phyloP scores from a whole-genome alignment of 2,888 invertebrate genomes.

The Agrypnus murinus region DNA sequence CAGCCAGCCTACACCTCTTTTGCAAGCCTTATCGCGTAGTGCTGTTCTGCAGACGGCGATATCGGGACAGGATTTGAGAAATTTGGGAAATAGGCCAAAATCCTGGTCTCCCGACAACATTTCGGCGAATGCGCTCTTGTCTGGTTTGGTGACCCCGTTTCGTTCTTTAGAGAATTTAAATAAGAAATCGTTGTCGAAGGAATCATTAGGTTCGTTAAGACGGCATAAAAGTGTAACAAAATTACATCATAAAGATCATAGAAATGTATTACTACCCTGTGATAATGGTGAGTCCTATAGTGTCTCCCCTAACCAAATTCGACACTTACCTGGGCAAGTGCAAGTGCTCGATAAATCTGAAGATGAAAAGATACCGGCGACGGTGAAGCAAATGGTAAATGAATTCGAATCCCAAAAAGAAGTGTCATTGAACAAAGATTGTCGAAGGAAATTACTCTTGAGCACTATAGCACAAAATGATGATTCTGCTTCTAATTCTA shows the following conservation, averaged over 20 bases:
- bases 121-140: conserved; percentile 76
- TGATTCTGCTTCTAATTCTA: conserved; percentile 57
- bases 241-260: conserved; percentile 60
- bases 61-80: conserved; percentile 57
- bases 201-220: conserved; percentile 48
- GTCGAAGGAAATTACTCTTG: conserved; percentile 71
- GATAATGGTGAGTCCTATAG: conserved; percentile 91
- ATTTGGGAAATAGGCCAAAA: conserved; percentile 70
- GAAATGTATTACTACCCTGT: conserved; percentile 89
- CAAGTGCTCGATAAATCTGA: conserved; percentile 55
- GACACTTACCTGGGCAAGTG: conserved; percentile 78
- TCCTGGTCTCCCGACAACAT: conserved; percentile 76
- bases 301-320: conserved; percentile 92
- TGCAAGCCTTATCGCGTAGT: conserved; percentile 72
- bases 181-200: conserved; percentile 44
- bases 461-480: conserved; percentile 66
- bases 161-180: conserved; percentile 81
- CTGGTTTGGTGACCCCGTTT: conserved; percentile 75
- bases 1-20: conserved; percentile 77
- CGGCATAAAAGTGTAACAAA: conserved; percentile 49
- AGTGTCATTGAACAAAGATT: conserved; percentile 57
- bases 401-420: conserved; percentile 79
- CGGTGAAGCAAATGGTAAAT: conserved; percentile 82
- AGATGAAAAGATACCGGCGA: conserved; percentile 60
- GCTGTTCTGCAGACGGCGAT: conserved; percentile 52